A percentile compares a stretch with the other conserved stretches of the same genome.
Conservation (phyloP, 2,113 vertebrate species). For the Raja brachyura region DNA sequence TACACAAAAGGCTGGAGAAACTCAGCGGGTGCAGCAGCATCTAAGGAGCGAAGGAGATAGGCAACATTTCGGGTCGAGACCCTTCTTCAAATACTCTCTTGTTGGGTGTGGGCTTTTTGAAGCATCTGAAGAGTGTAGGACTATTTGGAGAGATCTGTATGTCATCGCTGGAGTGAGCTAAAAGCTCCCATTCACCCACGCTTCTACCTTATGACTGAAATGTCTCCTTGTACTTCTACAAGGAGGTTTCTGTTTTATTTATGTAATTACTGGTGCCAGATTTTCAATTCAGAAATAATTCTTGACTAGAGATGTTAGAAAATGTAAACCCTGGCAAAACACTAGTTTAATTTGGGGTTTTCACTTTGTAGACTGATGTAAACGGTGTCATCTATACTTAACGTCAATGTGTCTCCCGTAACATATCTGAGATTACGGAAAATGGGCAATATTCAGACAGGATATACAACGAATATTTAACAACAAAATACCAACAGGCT, state of each 20-base stretch:
- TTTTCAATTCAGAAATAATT: not conserved
- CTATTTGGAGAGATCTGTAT: not conserved
- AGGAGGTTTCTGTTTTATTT: not conserved
- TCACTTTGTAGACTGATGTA: not conserved
- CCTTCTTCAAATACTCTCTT: too few relatives aligned
- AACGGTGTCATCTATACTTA: not conserved
- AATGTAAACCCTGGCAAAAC: not conserved
- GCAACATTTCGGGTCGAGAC: too few relatives aligned
- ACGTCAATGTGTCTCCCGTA: not conserved
- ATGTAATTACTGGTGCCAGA: not conserved
- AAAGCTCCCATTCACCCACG: not conserved
- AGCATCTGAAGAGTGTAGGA: constrained; percentile 64
- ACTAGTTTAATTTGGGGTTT: too few relatives aligned
- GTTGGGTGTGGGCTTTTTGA: constrained; percentile 40
- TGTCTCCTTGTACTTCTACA: not conserved
- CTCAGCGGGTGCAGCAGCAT: too few relatives aligned
- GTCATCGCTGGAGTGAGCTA: not conserved
- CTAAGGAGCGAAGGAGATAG: too few relatives aligned
- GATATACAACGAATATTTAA: not conserved
- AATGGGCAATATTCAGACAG: not conserved
- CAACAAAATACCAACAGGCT: not conserved
- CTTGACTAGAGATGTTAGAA: not conserved
- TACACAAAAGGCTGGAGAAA: too few relatives aligned
- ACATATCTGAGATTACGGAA: too few relatives aligned
- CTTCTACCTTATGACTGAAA: not conserved